Percentiles rank a stretch among this genome's conserved stretches.
phyloP scores from a whole-genome alignment of 53 echinoderm and acorn worm species.

The Paracentrotus lividus region DNA sequence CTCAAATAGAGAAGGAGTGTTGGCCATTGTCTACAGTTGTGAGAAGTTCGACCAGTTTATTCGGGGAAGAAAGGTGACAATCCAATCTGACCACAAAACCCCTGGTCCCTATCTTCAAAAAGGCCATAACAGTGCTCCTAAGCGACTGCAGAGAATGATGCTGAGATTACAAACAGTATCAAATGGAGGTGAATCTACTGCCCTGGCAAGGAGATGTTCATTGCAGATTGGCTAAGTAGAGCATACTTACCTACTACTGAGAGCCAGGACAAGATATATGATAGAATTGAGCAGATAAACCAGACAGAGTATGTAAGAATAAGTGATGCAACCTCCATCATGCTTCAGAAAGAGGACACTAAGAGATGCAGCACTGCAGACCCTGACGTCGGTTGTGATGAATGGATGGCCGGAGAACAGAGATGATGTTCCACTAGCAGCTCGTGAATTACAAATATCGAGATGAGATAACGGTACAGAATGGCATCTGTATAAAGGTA shows the following conservation, averaged over 20 bases:
- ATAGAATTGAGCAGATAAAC: background rate
- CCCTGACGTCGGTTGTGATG: background rate
- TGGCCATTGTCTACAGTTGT: slow-evolving; percentile 68
- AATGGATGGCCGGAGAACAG: background rate
- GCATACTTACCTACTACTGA: slow-evolving; percentile 27
- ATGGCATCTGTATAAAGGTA: background rate
- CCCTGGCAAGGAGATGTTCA: slow-evolving; percentile 64
- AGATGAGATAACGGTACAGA: slow-evolving; percentile 7
- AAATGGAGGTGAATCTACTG: slow-evolving; percentile 63
- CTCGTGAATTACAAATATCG: background rate
- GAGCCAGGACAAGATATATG: background rate
- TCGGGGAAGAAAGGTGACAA: slow-evolving; percentile 48
- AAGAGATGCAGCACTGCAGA: too few species aligned
- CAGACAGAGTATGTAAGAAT: slow-evolving; percentile 36
- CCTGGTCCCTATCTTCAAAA: slow-evolving; percentile 61
- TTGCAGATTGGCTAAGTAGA: slow-evolving; percentile 66
- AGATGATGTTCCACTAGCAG: background rate
- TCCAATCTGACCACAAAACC: slow-evolving; percentile 74
- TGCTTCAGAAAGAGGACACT: too few species aligned
- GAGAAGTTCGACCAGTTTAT: slow-evolving; percentile 78
- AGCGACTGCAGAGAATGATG: slow-evolving; percentile 76
- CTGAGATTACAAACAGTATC: slow-evolving; percentile 74
- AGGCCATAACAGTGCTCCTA: slow-evolving; percentile 71
- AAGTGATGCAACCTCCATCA: slow-evolving; percentile 41
- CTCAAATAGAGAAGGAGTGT: slow-evolving; percentile 83